Base-by-base conservation (phyloP, 2,113 vertebrate genomes). In the Siniperca knerii region DNA sequence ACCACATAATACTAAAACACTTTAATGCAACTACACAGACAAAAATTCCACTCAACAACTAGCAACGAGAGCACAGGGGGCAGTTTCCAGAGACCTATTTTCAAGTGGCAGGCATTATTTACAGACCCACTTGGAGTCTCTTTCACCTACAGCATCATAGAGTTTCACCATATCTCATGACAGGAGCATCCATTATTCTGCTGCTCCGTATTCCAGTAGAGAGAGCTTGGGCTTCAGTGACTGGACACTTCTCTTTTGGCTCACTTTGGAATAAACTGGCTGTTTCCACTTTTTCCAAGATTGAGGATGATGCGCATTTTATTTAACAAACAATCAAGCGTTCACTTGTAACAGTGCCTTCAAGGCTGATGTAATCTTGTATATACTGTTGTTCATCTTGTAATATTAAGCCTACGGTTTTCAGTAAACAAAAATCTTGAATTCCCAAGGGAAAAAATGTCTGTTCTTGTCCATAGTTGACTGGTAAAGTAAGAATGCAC, bases 101-200 rank as follows among this genome's bases (percentile, higher is more conserved):
- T 91, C 89, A 93, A 93, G 89, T 90, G 77, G 81, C 86, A 90
- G 92, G 88, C 84, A 90, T 93, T 93, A 90, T 92, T 94, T 94
- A 90, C 88, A 90, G 90, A 87, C 91, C 90, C 84, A 90, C 89
- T 87, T 76, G 82, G 91, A 90, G 88, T 83, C 87, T 88, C 85
- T 88, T 91, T 92, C 91, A 93, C 91, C 91, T 91, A 85, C 83
- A 89, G 90, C 90, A 92, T 92, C 91, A 92, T 93, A 90, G 92
- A 94, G 88, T 92, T 94, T 91, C 91, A 92, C 46, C 58, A 71
- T 91, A 87, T 91, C 88, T 93, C 88, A 85, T 93, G 90, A 92
- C 91, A 92, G 89, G 91, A 93, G 90, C 88, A 89, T 92, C 87
- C 91, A 92, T 93, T 93, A 93, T 89, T 83, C 40, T 42, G 55